Percentiles rank a stretch among this genome's conserved stretches.
phyloP scores from a whole-genome alignment of 2,113 vertebrate genomes.

The Phrynosoma blainvillii region DNA sequence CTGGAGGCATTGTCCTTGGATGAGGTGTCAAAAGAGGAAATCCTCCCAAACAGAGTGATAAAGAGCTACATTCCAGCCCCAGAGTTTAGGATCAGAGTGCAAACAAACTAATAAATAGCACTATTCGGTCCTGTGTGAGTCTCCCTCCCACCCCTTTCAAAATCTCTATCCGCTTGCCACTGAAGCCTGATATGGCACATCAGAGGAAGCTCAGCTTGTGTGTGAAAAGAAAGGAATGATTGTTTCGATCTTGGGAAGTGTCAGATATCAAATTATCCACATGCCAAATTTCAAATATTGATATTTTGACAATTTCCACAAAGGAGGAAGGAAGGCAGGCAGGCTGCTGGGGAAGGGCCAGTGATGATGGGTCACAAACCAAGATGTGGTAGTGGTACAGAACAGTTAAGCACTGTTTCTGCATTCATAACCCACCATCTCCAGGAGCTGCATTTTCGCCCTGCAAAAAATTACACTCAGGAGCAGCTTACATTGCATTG shows the following conservation, averaged over 20 bases:
- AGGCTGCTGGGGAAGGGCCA: neutral
- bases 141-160: neutral
- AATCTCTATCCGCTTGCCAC: neutral
- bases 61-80: neutral
- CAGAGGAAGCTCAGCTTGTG: neutral
- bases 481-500: no score
- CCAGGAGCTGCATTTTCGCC: no score
- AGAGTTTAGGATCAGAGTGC: neutral
- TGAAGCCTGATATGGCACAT: neutral
- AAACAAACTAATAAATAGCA: neutral
- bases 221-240: no score
- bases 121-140: neutral
- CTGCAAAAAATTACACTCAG: no score
- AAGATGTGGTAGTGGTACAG: no score
- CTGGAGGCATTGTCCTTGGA: neutral
- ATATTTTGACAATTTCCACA: no score
- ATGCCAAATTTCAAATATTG: neutral
- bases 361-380: neutral
- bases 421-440: no score
- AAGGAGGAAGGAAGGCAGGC: neutral
- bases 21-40: slow-evolving; percentile 10
- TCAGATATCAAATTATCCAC: neutral
- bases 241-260: neutral
- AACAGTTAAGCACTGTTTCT: neutral
- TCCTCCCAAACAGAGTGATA: neutral